Base-by-base conservation (phyloP, 2,113 vertebrate genomes). In the Anseranas semipalmata region DNA sequence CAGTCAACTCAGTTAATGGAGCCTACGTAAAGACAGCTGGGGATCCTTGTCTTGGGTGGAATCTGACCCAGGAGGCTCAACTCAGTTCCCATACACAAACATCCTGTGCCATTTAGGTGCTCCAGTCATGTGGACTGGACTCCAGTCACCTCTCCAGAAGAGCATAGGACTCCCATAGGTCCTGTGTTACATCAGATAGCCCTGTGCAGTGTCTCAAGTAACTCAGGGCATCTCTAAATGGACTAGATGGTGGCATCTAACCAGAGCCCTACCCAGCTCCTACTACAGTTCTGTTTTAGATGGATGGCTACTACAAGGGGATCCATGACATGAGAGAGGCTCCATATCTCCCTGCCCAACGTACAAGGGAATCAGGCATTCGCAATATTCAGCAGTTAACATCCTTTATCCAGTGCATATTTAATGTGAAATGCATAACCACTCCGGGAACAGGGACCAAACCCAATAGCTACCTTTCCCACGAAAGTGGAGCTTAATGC, bases 401-500 rank as follows among this genome's bases (percentile, higher is more conserved):
- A 52, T 20, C 28, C 55, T 70, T 83, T 52, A 93, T 56, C 21
- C 45, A 35, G 67, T 71, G 72, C 77, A 73, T 79, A 66, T 66
- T 93, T 91, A 80, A 95, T 96, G 72, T 19, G 45, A 93, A 94
- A 91, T 53, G 52, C 39, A 93, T 41, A 91, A 73, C 30, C 50
- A 35, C 67, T 35, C 17, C 50, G 71, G 72, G 45, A 87, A 71
- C 63, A 87, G 59, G 41, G 67, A 93, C 50, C 53, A 91, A 93
- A 77, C 59, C 32, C 45, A 80, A 56, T 37, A 75, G 43, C 77
- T 72, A 68, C 39, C 81, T 70, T 85, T 93, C 58, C 59, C 12
- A 10, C 33, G 41, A 56, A 96, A 96, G 50, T 71, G 85, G 53
- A 89, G 58, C 82, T 96, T 95, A 96, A 95, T 96, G 93, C 85